Conservation (phyloP, 1,140 invertebrate species). For the Helicoverpa armigera region DNA sequence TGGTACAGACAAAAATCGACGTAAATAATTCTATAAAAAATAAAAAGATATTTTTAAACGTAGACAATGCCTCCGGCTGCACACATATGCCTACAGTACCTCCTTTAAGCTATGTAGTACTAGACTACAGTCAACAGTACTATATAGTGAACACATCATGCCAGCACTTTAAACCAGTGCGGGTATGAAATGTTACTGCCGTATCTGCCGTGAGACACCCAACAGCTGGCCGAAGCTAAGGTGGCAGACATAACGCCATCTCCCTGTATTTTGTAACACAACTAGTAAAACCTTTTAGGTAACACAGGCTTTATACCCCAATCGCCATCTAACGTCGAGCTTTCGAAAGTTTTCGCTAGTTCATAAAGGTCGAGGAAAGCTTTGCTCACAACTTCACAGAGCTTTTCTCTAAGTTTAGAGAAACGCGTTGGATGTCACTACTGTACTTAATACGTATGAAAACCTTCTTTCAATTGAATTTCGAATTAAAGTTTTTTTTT, state of each 20-base stretch:
- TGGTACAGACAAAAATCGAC: too few relatives aligned
- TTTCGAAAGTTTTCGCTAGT: not conserved
- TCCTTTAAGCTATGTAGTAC: too few relatives aligned
- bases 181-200: not conserved
- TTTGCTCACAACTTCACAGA: not conserved
- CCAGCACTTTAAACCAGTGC: too few relatives aligned
- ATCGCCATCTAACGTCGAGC: constrained; percentile 2
- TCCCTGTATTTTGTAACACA: not conserved
- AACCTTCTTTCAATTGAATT: not conserved
- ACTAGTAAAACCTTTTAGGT: not conserved
- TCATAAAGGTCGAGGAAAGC: not conserved
- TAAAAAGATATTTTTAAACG: too few relatives aligned
- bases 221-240: not conserved
- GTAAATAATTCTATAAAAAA: too few relatives aligned
- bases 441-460: not conserved
- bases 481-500: not conserved
- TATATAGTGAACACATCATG: too few relatives aligned
- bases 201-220: not conserved
- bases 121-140: too few relatives aligned
- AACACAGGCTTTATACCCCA: not conserved
- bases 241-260: not conserved
- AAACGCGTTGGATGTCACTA: constrained; percentile 8
- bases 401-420: not conserved
- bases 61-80: too few relatives aligned
- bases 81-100: too few relatives aligned